Evolutionary conservation across 2,113 vertebrate species (phyloP), one percentile per base, ranked within the genome.

Genomic region (Laterallus jamaicensis): DNA sequence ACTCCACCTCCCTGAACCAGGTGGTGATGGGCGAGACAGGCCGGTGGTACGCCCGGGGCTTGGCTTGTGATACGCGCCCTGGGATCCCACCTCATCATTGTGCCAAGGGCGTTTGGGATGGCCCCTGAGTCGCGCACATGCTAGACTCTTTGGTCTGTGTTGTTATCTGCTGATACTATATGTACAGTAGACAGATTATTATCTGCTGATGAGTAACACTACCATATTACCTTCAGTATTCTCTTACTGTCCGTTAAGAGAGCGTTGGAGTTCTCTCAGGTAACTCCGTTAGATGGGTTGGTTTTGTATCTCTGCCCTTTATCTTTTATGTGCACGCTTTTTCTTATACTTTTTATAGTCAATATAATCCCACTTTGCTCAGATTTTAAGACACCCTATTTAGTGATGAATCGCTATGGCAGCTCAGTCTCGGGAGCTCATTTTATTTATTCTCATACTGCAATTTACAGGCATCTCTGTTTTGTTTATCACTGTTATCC

Each of bases 301-400:
- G 74, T 88, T 92, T 59, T 13, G 9, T 21, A 40, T 91, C 92
- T 97, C 95, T 95, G 87, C 62, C 82, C 60, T 96, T 94, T 85
- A 82, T n/a, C 68, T 90, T 82, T 70, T 63, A 70, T 66, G 84
- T 59, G 77, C n/a, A 37, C 66, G 66, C 44, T 92, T 90, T 80
- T 83, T 76, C 91, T 68, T 88, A 79, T 16, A 82, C 66, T 82
- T 95, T 92, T 93, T 67, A 89, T 47, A 85, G 58, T 75, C 55
- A 77, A 9, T 68, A 75, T 50, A 78, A 70, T 85, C 70, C 73
- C 54, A 87, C 59, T 94, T 95, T 78, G 58, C 37, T 92, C 44
- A 92, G 62, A 58, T 89, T 95, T 94, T 66, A 82, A 94, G 82
- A 89, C 67, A 66, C 70, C 60, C 35, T 92, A 88, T 76, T 86